Evolutionary conservation across 2,888 invertebrate genomes (phyloP), one percentile per base, ranked within the genome.

Genomic region (Brachyptera risi): DNA sequence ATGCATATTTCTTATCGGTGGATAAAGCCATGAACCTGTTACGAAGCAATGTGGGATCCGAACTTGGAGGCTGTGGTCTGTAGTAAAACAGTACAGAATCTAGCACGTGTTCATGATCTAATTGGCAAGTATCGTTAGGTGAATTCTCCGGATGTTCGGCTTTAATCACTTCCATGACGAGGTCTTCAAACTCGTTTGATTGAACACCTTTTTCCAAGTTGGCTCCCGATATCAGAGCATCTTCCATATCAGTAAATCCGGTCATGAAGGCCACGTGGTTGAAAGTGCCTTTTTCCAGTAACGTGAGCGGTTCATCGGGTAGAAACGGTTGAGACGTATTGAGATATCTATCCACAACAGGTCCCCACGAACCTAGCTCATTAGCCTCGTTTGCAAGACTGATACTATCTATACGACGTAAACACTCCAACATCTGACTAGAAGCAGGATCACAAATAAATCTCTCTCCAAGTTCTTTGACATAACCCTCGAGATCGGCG

Each of bases 161-260:
- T 7, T 80, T 73, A 2, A 86, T 77, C 7, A 85, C 77, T 68
- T 89, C 87, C 61, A 78, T 79, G 35, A 88, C 79, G 74, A 86
- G 79, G 17, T 77, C 74, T 64, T 85, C 83, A 65, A 85, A 86
- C 66, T 82, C 82, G 40, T 75, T 75, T 64, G 78, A 76, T 65
- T 81, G 81, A 31, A 88, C 78, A 11, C 82, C 84, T 1, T 83
- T 80, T 37, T 85, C 81, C 54, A 81, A 79, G 50, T 80, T 78
- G 40, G 80, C 77, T 54, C 77, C 71, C 50, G 73, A 73, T 17
- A 84, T 78, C 1, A 90, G 72, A 5, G 86, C 87, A 68, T 89
- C 88, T 75, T 92, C 92, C 86, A 90, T 91, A 67, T 87, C 85
- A 0, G 91, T 90, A 68, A 84, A 90, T 0, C 90, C 90, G n/a